Conservation (phyloP, 2,888 invertebrate genomes). For the Napeogenes sylphis region DNA sequence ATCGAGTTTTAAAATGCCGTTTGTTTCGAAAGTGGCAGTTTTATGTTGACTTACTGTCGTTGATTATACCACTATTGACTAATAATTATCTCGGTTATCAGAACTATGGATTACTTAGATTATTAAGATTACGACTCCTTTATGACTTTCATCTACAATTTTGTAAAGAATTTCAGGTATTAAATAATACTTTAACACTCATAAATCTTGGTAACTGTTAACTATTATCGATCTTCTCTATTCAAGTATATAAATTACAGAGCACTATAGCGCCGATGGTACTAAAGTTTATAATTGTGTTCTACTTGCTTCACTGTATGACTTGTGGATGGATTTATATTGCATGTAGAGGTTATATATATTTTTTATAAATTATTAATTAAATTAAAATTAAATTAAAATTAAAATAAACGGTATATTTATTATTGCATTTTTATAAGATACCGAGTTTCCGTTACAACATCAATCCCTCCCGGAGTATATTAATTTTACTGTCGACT, state of each 20-base stretch:
- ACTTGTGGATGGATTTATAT: slow-evolving; percentile 57
- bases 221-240: background rate
- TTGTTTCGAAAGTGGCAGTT: slow-evolving; percentile 43
- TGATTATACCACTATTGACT: slow-evolving; percentile 44
- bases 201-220: slow-evolving; percentile 1
- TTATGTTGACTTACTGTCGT: slow-evolving; percentile 43
- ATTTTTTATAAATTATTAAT: background rate
- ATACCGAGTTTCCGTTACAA: slow-evolving; percentile 37
- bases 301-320: slow-evolving; percentile 48
- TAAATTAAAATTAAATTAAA: too few species aligned
- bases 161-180: slow-evolving; percentile 51
- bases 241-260: slow-evolving; percentile 40
- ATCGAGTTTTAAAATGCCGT: slow-evolving; percentile 36
- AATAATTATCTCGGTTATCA: slow-evolving; percentile 31
- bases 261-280: slow-evolving; percentile 42
- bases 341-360: slow-evolving; percentile 48
- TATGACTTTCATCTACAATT: slow-evolving; percentile 48
- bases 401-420: slow-evolving; percentile 5
- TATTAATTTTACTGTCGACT: slow-evolving; percentile 41
- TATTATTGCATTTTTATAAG: slow-evolving; percentile 15
- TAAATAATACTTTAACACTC: background rate
- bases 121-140: slow-evolving; percentile 45
- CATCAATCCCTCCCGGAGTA: slow-evolving; percentile 29
- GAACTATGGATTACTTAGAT: slow-evolving; percentile 42
- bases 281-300: slow-evolving; percentile 42